Percentiles rank a stretch among this genome's conserved stretches.
phyloP scores from a whole-genome alignment of 2,113 vertebrate genomes.

The Tringa solitaria region DNA sequence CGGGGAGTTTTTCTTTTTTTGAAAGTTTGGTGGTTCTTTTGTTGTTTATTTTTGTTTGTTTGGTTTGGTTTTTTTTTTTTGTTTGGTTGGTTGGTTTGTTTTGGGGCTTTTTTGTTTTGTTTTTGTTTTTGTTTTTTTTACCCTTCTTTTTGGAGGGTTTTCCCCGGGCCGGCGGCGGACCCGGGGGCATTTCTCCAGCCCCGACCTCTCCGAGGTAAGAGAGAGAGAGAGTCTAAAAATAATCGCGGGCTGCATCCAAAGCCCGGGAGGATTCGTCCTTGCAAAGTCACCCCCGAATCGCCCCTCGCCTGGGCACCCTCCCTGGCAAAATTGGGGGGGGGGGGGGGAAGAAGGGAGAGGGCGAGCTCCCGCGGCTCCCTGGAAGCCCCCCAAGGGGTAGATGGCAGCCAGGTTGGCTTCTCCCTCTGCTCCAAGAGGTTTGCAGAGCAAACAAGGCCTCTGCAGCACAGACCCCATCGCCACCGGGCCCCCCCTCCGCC shows the following conservation, averaged over 20 bases:
- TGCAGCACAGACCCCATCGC: neutral
- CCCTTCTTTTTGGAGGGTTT: neutral
- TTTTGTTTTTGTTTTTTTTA: neutral
- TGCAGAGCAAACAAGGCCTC: neutral
- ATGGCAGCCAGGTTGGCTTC: neutral
- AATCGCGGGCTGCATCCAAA: neutral
- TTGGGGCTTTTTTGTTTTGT: too few relatives aligned
- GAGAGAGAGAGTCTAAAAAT: slow-evolving; percentile 17
- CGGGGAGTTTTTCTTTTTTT: neutral
- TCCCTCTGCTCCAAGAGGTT: neutral
- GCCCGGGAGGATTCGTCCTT: neutral
- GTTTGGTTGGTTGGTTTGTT: too few relatives aligned
- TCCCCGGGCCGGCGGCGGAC: fast-evolving
- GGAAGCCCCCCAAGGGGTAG: neutral
- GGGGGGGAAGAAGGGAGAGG: neutral
- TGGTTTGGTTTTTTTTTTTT: too few relatives aligned
- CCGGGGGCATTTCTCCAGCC: neutral
- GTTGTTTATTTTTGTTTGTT: too few relatives aligned
- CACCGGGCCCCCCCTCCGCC: fast-evolving
- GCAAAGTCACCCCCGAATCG: neutral
- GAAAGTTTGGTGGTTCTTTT: too few relatives aligned
- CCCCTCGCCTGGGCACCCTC: neutral
- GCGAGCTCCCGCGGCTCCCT: fast-evolving
- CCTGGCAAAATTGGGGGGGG: fast-evolving
- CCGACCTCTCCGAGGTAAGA: neutral